These are phyloP conservation scores for Dendrolimus punctatus DNA, from an alignment of 1,140 invertebrate species.

Conservation along the genomic window DNA sequence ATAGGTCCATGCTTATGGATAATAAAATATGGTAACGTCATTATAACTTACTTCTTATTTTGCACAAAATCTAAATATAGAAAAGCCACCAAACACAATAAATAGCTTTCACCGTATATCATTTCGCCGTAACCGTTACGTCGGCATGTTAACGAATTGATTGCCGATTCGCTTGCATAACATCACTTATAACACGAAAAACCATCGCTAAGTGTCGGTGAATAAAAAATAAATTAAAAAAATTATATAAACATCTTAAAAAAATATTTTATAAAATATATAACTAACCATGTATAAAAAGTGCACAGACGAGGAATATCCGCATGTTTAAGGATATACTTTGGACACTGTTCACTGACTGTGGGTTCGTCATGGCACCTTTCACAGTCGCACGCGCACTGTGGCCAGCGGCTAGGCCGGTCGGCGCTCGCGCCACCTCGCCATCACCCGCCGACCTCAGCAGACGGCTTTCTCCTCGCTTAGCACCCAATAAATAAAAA, in stretches of 20 bases:
- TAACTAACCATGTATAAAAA: conserved; percentile 56
- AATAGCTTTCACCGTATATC: conserved; percentile 50
- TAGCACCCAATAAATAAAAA: conserved; percentile 9
- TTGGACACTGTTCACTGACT: conserved; percentile 27
- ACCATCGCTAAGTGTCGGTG: no score
- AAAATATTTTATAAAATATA: conserved; percentile 14
- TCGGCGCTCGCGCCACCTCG: conserved; percentile 20
- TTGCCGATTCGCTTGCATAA: conserved; percentile 55
- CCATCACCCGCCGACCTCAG: conserved; percentile 40
- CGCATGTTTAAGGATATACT: conserved; percentile 33
- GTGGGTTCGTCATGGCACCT: conserved; percentile 47
- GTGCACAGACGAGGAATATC: conserved; percentile 53
- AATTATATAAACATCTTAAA: not conserved
- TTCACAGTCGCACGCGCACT: conserved; percentile 61
- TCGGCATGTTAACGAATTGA: conserved; percentile 38
- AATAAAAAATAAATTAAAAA: not conserved
- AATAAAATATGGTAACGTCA: no score
- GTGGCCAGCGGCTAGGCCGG: conserved; percentile 17
- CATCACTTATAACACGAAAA: conserved; percentile 21
- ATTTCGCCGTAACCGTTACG: conserved; percentile 46
- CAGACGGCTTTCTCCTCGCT: conserved; percentile 53
- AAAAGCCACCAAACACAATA: conserved; percentile 11
- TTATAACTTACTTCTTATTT: conserved; percentile 2
- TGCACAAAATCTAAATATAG: not conserved
- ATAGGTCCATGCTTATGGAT: no score